Evolutionary conservation across 2,888 invertebrate genomes (phyloP).

Genomic region (Cancer borealis): DNA sequence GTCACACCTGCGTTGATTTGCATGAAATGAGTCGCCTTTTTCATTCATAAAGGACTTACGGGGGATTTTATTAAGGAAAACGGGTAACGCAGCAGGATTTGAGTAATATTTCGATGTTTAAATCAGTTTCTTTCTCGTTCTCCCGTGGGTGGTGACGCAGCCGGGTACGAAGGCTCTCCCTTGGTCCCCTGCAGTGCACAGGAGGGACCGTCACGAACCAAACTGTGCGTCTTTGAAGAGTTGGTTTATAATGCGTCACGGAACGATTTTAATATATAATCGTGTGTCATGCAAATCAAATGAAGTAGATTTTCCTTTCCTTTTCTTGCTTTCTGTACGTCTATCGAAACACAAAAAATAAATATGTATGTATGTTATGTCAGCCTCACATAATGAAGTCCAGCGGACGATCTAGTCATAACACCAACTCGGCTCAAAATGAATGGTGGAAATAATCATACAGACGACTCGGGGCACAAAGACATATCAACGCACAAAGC

Average conservation of each 20-base stretch:
- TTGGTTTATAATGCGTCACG: neutral
- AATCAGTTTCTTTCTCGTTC: neutral
- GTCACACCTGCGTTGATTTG: neutral
- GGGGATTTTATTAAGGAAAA: neutral
- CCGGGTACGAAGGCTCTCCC: neutral
- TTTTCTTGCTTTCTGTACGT: neutral
- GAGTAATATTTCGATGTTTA: neutral
- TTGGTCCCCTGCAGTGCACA: neutral
- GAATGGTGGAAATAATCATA: neutral
- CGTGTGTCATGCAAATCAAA: neutral
- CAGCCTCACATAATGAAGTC: neutral
- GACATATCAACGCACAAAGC: neutral
- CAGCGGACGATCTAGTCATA: neutral
- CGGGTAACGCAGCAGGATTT: neutral
- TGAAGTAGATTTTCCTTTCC: neutral
- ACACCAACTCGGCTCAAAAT: neutral
- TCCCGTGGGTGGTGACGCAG: neutral
- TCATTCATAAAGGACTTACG: neutral
- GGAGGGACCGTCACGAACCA: neutral
- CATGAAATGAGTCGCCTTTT: neutral
- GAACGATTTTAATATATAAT: neutral
- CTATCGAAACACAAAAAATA: neutral
- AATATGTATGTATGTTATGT: neutral
- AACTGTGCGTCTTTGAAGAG: neutral
- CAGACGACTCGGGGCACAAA: neutral